Evolutionary conservation across 2,113 vertebrate genomes (phyloP).

Genomic region (Rafetus swinhoei): DNA sequence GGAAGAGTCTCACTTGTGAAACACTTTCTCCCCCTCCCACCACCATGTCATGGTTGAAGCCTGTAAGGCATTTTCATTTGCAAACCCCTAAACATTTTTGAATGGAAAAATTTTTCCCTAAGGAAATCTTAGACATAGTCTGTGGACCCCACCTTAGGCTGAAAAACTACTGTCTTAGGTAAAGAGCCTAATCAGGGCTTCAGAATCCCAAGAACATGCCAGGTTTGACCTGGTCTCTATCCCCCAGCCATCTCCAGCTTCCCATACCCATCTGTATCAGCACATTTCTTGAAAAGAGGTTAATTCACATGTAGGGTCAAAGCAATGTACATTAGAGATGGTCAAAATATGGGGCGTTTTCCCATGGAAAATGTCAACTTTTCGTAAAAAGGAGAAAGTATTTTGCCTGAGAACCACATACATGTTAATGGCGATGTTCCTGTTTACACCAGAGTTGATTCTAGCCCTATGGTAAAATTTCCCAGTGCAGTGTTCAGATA

Average conservation of each 20-base stretch:
- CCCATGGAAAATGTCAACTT: neutral
- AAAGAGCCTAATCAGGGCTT: neutral
- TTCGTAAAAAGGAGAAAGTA: neutral
- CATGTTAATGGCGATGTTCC: neutral
- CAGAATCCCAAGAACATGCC: neutral
- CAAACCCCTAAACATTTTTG: too few relatives aligned
- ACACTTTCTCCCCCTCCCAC: neutral
- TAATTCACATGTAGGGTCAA: neutral
- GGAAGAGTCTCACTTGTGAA: neutral
- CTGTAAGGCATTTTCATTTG: neutral
- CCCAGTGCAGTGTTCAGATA: neutral
- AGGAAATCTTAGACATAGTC: too few relatives aligned
- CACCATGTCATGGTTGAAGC: neutral
- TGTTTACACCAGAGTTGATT: neutral
- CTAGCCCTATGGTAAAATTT: neutral
- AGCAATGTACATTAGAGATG: neutral
- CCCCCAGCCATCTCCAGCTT: neutral
- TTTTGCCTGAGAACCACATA: neutral
- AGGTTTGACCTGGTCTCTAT: neutral
- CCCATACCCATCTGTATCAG: neutral
- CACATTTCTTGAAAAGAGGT: neutral
- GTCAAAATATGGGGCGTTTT: neutral
- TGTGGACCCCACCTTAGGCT: too few relatives aligned
- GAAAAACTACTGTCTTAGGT: neutral
- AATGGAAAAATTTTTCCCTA: too few relatives aligned